Evolutionary conservation across 2,888 invertebrate species (phyloP), one percentile per base, ranked within the genome.

Genomic region (Leucania comma): DNA sequence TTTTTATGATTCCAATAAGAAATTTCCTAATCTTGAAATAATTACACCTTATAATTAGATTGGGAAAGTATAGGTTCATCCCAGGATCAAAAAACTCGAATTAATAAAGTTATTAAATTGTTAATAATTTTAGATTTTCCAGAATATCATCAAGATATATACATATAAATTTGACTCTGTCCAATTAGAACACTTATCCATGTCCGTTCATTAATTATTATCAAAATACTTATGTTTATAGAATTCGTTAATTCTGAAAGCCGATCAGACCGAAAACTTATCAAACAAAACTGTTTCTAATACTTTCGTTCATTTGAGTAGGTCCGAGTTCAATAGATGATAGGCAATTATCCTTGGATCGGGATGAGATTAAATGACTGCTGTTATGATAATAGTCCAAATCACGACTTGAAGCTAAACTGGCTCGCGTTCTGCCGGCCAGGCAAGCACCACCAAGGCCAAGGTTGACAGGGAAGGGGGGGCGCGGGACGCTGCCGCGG

Each of bases 381-480:
- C 64, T 77, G 71, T 75, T 59, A 80, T 78, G 81, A 81, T 85
- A 83, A 81, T 89, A 82, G 82, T 75, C 77, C 68, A 86, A 90
- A 88, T 86, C 83, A 85, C 71, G 83, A 80, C 75, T 81, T 70
- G 83, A 86, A 81, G 75, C 78, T 85, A 83, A 85, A 85, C 84
- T 87, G 86, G 87, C 88, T 87, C 87, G 85, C 84, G 87, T 87
- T 90, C 86, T 87, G 88, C 87, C 88, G 88, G 87, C 87, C 88
- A 87, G 88, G 85, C 88, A 87, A 90, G 90, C 92, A 91, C 89
- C 92, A 89, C 93, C 94, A 95, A 95, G 95, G 95, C 95, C 95
- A 95, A 95, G 95, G 95, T 93, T 95, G 93, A 83, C 85, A 89
- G 90, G 93, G 92, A 92, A 90, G 91, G 93, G 93, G 94, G 94